Evolutionary conservation across 2,888 invertebrate genomes (phyloP), one percentile per base, ranked within the genome.

Genomic region (Cephus pygmeus): DNA sequence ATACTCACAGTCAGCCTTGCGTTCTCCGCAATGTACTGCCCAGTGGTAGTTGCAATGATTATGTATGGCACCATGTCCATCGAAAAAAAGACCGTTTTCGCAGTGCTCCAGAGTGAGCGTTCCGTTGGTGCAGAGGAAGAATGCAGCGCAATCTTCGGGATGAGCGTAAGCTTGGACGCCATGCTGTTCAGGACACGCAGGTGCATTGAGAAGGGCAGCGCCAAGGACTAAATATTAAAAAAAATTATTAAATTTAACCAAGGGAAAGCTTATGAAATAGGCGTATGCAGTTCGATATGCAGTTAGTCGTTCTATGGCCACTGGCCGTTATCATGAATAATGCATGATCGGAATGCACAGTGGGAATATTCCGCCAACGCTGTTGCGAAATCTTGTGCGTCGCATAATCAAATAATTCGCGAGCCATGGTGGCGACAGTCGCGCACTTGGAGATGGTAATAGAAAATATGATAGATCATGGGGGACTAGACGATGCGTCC

Each of bases 11-110:
- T 97, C 97, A 87, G 95, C 95, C 90, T 96, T 95, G 86, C 97
- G 94, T 77, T 94, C 92, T 75, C 96, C 97, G 88, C 98, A 98
- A 83, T 97, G 94, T 4, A 96, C 97, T 15, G 96, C 97, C 98
- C 98, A 98, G 92, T 97, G 93, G 92, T 98, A 98, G 93, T 97
- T 97, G 94, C 98, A 98, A 92, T 98, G 97, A 91, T 98, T 95
- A 92, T 98, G 96, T 0, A 97, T 96, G 33, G 95, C 95, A 1
- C 98, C 98, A 88, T 97, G 97, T 79, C 98, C 98, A 90, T 97
- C 97, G 90, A 97, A 98, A 71, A 98, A 93, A 40, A 98, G 93
- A 6, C 98, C 98, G 88, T 98, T 98, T 90, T 97, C 98, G 88
- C 98, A 98, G 36, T 95, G 96, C 91, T 98, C 98, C 84, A 97